A percentile compares a stretch with the other conserved stretches of the same genome.
Evolutionary conservation across 2,888 invertebrate species (phyloP).

Genomic region (Dicroscelio sp.): DNA sequence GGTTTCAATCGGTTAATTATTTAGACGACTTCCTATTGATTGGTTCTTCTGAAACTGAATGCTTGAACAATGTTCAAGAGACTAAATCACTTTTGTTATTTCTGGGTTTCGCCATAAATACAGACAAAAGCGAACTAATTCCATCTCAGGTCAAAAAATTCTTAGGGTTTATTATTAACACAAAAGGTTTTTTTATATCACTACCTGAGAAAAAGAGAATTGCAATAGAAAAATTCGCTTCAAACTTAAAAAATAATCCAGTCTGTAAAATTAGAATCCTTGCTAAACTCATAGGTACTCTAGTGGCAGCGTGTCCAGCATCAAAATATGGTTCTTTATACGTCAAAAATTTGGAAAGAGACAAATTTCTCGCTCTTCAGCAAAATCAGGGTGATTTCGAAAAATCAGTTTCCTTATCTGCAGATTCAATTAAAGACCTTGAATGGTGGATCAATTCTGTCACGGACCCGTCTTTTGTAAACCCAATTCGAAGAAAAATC

Average conservation of each 20-base stretch:
- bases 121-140: slow-evolving; percentile 56
- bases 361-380: neutral
- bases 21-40: slow-evolving; percentile 38
- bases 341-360: neutral
- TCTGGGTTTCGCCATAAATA: neutral
- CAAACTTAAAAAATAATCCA: slow-evolving; percentile 1
- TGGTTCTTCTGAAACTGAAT: neutral
- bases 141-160: slow-evolving; percentile 46
- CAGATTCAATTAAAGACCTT: neutral
- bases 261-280: slow-evolving; percentile 11
- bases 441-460: neutral
- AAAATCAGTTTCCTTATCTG: neutral
- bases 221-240: neutral
- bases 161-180: slow-evolving; percentile 57
- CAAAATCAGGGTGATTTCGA: neutral
- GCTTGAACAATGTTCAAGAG: slow-evolving; percentile 44
- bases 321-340: neutral
- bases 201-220: slow-evolving; percentile 39
- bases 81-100: neutral
- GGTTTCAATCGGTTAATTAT: slow-evolving; percentile 39
- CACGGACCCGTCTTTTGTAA: neutral
- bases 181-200: neutral
- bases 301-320: neutral
- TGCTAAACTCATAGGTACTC: neutral
- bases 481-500: neutral